phyloP scores from a whole-genome alignment of 2,888 invertebrate species.

The Synanthedon formicaeformis region DNA sequence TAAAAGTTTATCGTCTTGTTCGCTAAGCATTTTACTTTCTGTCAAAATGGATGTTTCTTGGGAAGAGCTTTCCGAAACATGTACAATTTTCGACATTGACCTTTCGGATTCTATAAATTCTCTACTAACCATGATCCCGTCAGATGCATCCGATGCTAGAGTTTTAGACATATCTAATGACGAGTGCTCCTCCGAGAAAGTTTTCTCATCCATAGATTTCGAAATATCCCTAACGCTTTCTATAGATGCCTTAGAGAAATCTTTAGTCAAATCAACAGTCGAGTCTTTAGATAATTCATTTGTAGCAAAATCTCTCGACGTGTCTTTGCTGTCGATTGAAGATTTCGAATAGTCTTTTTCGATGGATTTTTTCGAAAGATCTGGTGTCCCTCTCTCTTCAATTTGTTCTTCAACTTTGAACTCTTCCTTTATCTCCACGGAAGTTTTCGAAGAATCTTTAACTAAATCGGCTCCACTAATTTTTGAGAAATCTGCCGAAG shows the following conservation, averaged over 20 bases:
- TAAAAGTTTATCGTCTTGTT: slow-evolving; percentile 43
- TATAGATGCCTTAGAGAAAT: slow-evolving; percentile 57
- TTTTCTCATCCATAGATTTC: slow-evolving; percentile 59
- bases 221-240: slow-evolving; percentile 62
- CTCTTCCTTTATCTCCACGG: slow-evolving; percentile 53
- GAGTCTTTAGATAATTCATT: slow-evolving; percentile 64
- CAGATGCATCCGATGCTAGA: slow-evolving; percentile 59
- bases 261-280: slow-evolving; percentile 58
- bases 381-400: slow-evolving; percentile 55
- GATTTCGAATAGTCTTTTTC: slow-evolving; percentile 65
- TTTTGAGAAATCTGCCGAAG: slow-evolving; percentile 60
- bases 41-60: slow-evolving; percentile 55
- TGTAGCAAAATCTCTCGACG: slow-evolving; percentile 61
- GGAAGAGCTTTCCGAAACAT: slow-evolving; percentile 46
- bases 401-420: slow-evolving; percentile 40
- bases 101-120: slow-evolving; percentile 54
- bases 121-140: slow-evolving; percentile 47
- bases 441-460: slow-evolving; percentile 57
- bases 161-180: slow-evolving; percentile 63
- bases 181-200: slow-evolving; percentile 62
- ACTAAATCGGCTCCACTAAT: slow-evolving; percentile 58
- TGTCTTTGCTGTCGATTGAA: slow-evolving; percentile 63
- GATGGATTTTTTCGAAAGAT: slow-evolving; percentile 59
- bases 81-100: slow-evolving; percentile 40
- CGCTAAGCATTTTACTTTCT: slow-evolving; percentile 54